Evolutionary conservation across 1,140 invertebrate genomes (phyloP), one percentile per base, ranked within the genome.

Genomic region (Drosophila nigrodunni): DNA sequence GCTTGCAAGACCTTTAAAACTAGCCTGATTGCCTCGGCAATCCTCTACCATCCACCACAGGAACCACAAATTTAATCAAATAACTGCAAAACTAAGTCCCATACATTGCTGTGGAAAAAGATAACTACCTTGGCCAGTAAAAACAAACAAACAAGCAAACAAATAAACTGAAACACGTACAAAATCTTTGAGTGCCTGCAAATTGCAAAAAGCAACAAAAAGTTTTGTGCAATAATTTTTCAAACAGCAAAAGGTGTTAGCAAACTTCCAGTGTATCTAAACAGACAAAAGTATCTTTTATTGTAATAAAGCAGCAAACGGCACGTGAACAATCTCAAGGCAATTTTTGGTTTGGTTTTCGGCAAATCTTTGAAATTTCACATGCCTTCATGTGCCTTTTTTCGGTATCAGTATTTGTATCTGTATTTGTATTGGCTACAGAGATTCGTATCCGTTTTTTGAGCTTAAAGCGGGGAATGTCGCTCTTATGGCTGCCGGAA

Each of bases 391-490:
- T 41, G 18, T 49, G 46, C 18, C 54, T 2, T 37, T 62, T 59
- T 70, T 73, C 61, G 46, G 50, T 11, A 34, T 1, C 35, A 30
- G 34, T 71, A 41, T 67, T 47, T 52, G 15, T 59, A 55, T 67
- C 59, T 47, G 34, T 77, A 67, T 77, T 62, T 61, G 43, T 52
- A 65, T 74, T 39, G 76, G 52, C 71, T 58, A 72, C 80, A 81
- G 74, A 89, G 85, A 89, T 89, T 89, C 81, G 80, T 80, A 83
- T 88, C 71, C 74, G 73, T 69, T 83, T 62, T 65, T 5, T 54
- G 50, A 30, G 25, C n/a, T 54, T 35, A 35, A 55, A 21, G 52
- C 13, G 15, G 35, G 35, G 18, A 61, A 30, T 80, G 75, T 78
- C 82, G 78, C 80, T 75, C 80, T 74, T 83, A 75, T 76, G 78